phyloP scores from a whole-genome alignment of 2,113 vertebrate genomes.

The Dinomys branickii region DNA sequence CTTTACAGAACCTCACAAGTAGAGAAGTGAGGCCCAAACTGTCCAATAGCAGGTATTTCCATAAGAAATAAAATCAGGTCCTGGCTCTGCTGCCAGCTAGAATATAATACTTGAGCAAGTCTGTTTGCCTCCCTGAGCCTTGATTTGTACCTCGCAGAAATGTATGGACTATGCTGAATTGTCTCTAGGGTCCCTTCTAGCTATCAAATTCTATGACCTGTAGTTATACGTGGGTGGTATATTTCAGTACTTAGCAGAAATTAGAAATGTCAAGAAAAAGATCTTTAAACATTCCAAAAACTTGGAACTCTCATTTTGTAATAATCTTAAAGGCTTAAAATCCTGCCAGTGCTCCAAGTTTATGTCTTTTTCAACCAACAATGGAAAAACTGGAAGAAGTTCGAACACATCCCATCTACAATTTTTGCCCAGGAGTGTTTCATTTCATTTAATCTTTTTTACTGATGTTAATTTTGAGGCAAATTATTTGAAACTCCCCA shows the following conservation, averaged over 20 bases:
- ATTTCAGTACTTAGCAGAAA: conserved; percentile 60
- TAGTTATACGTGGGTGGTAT: conserved; percentile 60
- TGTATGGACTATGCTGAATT: neutral
- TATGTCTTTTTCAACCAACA: conserved; percentile 62
- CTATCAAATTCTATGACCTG: conserved; percentile 38
- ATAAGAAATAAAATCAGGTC: neutral
- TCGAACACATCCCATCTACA: conserved; percentile 30
- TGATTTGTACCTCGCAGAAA: neutral
- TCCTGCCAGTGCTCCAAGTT: conserved; percentile 57
- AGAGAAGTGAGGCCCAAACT: neutral
- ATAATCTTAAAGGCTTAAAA: conserved; percentile 60
- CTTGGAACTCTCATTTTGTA: conserved; percentile 45
- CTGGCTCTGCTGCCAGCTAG: neutral
- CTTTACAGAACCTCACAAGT: conserved; percentile 14
- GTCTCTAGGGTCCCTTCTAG: conserved; percentile 51
- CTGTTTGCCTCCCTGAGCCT: neutral
- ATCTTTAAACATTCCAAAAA: conserved; percentile 62
- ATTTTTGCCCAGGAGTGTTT: conserved; percentile 22
- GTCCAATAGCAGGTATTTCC: neutral
- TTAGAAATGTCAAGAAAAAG: conserved; percentile 65
- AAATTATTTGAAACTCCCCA: conserved; percentile 59
- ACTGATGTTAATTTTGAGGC: conserved; percentile 61
- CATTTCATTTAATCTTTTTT: conserved; percentile 59
- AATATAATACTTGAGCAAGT: neutral
- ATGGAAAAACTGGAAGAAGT: conserved; percentile 56